phyloP scores from a whole-genome alignment of 2,888 invertebrate genomes.

The Blastobasis lacticolella region DNA sequence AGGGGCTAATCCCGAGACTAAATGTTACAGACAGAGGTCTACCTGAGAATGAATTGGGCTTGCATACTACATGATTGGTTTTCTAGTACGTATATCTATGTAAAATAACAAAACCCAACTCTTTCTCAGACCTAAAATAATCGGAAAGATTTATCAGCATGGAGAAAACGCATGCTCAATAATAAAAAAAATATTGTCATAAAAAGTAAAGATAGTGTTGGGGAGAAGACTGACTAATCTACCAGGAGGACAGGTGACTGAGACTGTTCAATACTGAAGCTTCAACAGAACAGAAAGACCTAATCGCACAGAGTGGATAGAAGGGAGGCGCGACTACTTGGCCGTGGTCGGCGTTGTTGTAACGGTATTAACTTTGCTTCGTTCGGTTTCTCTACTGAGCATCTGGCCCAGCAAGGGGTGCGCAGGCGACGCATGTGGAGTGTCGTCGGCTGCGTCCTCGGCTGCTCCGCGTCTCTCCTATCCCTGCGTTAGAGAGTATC shows the following conservation, averaged over 20 bases:
- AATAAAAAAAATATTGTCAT: background rate
- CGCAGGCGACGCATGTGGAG: constrained; percentile 84
- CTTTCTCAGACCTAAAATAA: constrained; percentile 26
- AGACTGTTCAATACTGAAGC: constrained; percentile 53
- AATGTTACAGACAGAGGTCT: constrained; percentile 36
- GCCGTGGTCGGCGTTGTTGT: constrained; percentile 65
- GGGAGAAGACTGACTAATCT: constrained; percentile 46
- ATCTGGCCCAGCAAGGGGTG: constrained; percentile 88
- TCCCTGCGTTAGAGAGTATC: constrained; percentile 73
- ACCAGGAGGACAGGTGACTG: constrained; percentile 51
- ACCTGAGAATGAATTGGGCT: constrained; percentile 45
- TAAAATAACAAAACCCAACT: constrained; percentile 25
- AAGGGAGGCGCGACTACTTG: constrained; percentile 72
- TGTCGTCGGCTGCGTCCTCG: constrained; percentile 59
- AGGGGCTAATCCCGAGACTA: constrained; percentile 39
- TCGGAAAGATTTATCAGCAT: constrained; percentile 23
- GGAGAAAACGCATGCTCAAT: constrained; percentile 12
- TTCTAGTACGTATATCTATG: constrained; percentile 7
- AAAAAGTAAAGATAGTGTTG: constrained; percentile 30
- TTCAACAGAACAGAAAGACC: constrained; percentile 68
- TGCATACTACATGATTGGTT: too few species aligned
- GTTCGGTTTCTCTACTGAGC: constrained; percentile 78
- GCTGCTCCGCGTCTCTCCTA: constrained; percentile 63
- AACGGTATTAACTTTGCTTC: constrained; percentile 77
- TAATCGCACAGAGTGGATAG: constrained; percentile 69